Conservation (phyloP, 2,797 vertebrate genomes). For the Sebastes taczanowskii region DNA sequence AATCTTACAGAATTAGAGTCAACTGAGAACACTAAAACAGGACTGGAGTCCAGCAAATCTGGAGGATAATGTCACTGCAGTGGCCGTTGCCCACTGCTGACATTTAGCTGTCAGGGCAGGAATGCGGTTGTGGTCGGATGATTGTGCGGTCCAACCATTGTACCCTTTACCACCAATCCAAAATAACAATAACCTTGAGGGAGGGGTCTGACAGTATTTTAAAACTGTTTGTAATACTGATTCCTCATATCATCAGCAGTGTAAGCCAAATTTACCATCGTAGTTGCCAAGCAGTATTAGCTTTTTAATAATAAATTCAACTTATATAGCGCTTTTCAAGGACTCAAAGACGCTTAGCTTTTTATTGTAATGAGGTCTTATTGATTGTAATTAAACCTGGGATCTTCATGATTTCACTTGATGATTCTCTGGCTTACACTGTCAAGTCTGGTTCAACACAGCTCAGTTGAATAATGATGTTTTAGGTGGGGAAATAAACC, state of each 20-base stretch:
- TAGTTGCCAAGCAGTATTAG: background rate
- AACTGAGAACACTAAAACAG: background rate
- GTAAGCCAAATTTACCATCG: background rate
- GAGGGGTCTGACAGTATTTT: background rate
- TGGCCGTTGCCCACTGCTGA: conserved; percentile 26
- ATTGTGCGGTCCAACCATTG: conserved; percentile 2
- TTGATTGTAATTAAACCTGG: background rate
- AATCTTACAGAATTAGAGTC: background rate
- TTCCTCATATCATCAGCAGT: background rate
- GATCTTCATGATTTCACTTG: background rate
- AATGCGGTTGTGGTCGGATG: background rate
- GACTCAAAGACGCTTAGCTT: too few relatives aligned
- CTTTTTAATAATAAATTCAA: background rate
- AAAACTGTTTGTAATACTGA: background rate
- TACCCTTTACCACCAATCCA: conserved; percentile 1
- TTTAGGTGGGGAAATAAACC: background rate
- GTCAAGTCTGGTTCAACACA: background rate
- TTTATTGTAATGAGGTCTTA: background rate
- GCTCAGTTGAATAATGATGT: background rate
- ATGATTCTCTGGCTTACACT: background rate
- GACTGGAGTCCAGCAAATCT: background rate
- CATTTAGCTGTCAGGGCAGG: conserved; percentile 35
- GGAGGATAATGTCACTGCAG: background rate
- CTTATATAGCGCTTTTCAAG: background rate
- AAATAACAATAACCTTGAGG: conserved; percentile 26